Base-by-base conservation (phyloP, 2,113 vertebrate genomes). In the Ptilorrhoa leucosticta region DNA sequence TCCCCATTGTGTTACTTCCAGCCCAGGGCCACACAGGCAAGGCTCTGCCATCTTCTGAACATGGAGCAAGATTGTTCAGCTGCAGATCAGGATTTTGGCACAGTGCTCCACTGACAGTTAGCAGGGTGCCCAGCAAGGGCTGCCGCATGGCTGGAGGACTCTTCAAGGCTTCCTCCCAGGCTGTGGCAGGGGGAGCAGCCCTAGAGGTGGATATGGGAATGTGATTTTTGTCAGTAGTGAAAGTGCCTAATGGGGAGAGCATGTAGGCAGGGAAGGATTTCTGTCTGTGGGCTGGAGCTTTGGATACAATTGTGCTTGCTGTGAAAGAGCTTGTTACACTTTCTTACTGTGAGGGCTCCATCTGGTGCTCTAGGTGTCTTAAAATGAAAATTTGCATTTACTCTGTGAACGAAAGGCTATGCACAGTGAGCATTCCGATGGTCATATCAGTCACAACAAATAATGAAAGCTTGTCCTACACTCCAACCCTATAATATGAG, bases 321-420 rank as follows among this genome's bases (percentile, higher is more conserved):
- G 72, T 89, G 76, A 90, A 81, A 78, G 85, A 93, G 64, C 73
- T 83, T 78, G 50, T 93, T 92, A 54, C 27, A 23, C 79, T 96
- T 92, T 77, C 71, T 89, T 66, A 58, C 71, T 93, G 39, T 94
- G 68, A 89, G 61, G 69, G 80, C 91, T 95, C 80, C 72, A 89
- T 93, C 83, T 94, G 83, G 72, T 95, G 40, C 91, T 79, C 37
- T 95, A 70, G 70, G 75, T 91, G 44, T 87, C 57, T 95, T 94
- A 80, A 83, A 96, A 65, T 77, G 48, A 83, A 91, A 83, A 82
- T 89, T 82, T 95, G 60, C 60, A 1, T 89, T 88, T 83, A 44
- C 33, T 72, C 56, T 92, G 40, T 57, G 54, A 78, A 27, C 19
- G 64, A 7, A 84, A 71, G 64, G 48, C 72, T 83, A 22, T 4